A percentile compares a stretch with the other conserved stretches of the same genome.
phyloP scores from a whole-genome alignment of 2,888 invertebrate genomes.

The Cephalotes varians region DNA sequence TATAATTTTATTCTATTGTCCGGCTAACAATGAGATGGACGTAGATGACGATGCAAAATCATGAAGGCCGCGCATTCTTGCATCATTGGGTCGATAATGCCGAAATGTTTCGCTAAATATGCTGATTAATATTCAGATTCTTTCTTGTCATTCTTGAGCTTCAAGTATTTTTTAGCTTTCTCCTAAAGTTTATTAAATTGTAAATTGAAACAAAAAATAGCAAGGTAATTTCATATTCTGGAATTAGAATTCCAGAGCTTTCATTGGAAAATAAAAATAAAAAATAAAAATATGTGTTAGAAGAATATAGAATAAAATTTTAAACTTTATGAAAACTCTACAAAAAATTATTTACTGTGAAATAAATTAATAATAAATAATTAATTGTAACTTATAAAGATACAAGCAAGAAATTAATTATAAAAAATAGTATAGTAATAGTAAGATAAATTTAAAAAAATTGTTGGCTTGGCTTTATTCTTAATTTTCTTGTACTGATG shows the following conservation, averaged over 20 bases:
- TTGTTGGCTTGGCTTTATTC: not conserved
- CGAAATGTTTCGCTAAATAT: not conserved
- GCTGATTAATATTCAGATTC: conserved; percentile 6
- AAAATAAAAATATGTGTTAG: not conserved
- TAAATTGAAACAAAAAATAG: not conserved
- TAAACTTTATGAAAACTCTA: not conserved
- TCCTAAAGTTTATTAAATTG: not conserved
- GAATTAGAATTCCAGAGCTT: not conserved
- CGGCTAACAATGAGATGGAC: conserved; percentile 44
- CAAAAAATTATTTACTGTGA: not conserved
- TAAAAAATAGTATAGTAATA: not conserved
- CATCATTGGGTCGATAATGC: not conserved
- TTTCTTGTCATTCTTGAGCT: not conserved
- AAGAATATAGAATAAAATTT: not conserved
- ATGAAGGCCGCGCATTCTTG: conserved; percentile 33
- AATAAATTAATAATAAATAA: not conserved
- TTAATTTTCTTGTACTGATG: not conserved
- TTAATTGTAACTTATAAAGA: not conserved
- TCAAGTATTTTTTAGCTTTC: not conserved
- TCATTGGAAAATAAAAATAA: not conserved
- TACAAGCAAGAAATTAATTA: not conserved
- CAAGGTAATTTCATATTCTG: not conserved
- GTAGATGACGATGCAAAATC: conserved; percentile 51
- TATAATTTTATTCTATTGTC: conserved; percentile 62
- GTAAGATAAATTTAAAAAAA: not conserved